phyloP scores from a whole-genome alignment of 2,797 vertebrate species.

The Micromesistius poutassou region DNA sequence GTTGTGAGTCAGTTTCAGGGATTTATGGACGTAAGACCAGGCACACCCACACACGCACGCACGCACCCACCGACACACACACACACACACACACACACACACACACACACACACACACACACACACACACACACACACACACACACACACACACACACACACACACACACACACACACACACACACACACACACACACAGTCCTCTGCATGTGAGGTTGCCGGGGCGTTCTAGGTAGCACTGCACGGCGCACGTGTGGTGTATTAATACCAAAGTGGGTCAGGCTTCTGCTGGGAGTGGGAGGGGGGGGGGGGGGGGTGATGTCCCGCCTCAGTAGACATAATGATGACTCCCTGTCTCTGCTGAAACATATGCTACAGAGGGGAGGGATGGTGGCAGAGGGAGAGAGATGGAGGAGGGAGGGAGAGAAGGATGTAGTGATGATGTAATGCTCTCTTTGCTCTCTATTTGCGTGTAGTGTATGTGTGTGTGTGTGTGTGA shows the following conservation, averaged over 20 bases:
- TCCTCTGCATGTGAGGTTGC: slow-evolving; percentile 26
- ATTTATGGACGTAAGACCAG: too few species aligned
- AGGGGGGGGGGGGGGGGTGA: slow-evolving; percentile 2
- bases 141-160: not conserved
- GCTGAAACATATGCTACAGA: slow-evolving; percentile 21
- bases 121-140: too few species aligned
- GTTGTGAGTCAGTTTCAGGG: too few species aligned
- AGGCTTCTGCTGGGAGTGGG: slow-evolving; percentile 22
- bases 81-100: too few species aligned
- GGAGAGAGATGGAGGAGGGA: not conserved
- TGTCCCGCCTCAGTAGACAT: not conserved
- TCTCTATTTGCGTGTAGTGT: not conserved
- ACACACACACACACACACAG: too few species aligned
- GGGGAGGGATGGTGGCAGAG: not conserved
- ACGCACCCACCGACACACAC: too few species aligned
- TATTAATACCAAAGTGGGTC: slow-evolving; percentile 72
- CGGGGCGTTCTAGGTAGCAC: slow-evolving; percentile 23
- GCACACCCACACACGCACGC: too few species aligned
- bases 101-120: too few species aligned
- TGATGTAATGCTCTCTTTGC: too few species aligned
- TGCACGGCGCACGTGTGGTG: slow-evolving; percentile 34
- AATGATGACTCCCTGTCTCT: slow-evolving; percentile 24
- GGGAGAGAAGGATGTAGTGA: not conserved
- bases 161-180: too few species aligned
- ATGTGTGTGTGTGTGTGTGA: not conserved